Base-by-base conservation (phyloP, 2,113 vertebrate species). In the Coryphaenoides rupestris region DNA sequence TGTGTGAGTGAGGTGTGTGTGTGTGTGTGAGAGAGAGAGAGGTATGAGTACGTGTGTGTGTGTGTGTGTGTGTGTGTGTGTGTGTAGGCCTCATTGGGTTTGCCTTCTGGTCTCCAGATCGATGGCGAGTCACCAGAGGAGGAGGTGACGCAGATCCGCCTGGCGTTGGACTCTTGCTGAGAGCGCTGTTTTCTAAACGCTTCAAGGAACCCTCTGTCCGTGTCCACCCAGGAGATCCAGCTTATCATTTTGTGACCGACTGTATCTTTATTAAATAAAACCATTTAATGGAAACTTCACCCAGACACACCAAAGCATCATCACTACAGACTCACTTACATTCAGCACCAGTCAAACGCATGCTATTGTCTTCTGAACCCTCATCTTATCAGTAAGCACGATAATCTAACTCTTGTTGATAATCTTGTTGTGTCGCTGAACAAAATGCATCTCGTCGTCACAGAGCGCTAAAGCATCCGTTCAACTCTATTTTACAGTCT, bases 41-140 rank as follows among this genome's bases (percentile, higher is more conserved):
- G 78, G 60, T 63, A 47, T 67, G 56, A 62, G 21, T 68, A 23
- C 13, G 33, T 40, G 47, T 17, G 47, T 50, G 16, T 17, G 47
- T 3, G 47, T 50, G 33, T 62, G 33, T 70, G 54, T 61, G 40
- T 3, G 55, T 28, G 50, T 24, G 21, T 12, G 21, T 50, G 15
- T 14, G 47, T 6, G 47, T 50, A 47, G 47, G n/a, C 47, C 49
- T 68, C 47, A 45, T 24, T 13, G 45, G 3, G 17, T 59, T 56
- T 73, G 58, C 19, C 55, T 78, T 72, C 65, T 70, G 2, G 5
- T 74, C 75, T 65, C 62, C 63, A 99, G 97, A 85, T 98, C 57
- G 94, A 98, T 58, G 95, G 92, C 0, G 97, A 98, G 78, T 86
- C 90, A 1, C 92, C 92, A 1, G 93, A 95, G 0, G 91, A 95